Evolutionary conservation across 2,797 vertebrate species (phyloP), one percentile per base, ranked within the genome.

Genomic region (Dryobates pubescens): DNA sequence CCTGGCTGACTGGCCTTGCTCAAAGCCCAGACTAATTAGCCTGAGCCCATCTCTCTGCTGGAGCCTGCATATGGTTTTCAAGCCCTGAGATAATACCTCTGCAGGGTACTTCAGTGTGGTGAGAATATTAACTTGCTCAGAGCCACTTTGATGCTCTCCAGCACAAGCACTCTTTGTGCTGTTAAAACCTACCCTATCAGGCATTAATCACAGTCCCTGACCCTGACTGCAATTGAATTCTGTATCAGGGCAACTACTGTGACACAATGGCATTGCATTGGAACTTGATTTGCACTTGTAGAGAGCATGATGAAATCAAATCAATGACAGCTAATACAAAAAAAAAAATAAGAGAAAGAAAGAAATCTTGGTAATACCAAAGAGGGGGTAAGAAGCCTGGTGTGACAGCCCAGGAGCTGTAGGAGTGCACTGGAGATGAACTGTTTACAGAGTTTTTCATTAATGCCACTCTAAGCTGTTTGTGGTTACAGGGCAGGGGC

Each of bases 1-100:
- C 36, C 77, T 29, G 53, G 67, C 12, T 41, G 57, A 17, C 43
- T 1, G 17, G 38, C 64, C 64, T 68, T 23, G 45, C 68, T 76
- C 78, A 73, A 86, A 79, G 88, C 23, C 72, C 53, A 45, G 64
- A 61, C 64, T 64, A 64, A 86, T 64, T n/a, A 94, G 34, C 45
- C 49, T 78, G 76, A 88, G 82, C 22, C 30, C 54, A 43, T 29
- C 49, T 49, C 69, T 51, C 2, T 63, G 63, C 82, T 86, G 43
- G 58, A 3, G 0, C 34, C 26, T 36, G 71, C 47, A 57, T n/a
- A 36, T 8, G 59, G 34, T 75, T 63, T 62, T n/a, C 84, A 29
- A 41, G 47, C 2, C 20, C 58, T 61, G 58, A 54, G 61, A 58
- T 14, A 16, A 5, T 27, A 43, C 15, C 87, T 71, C 72, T 74